phyloP scores from a whole-genome alignment of 2,113 vertebrate species.

The Marcusenius ussheri region DNA sequence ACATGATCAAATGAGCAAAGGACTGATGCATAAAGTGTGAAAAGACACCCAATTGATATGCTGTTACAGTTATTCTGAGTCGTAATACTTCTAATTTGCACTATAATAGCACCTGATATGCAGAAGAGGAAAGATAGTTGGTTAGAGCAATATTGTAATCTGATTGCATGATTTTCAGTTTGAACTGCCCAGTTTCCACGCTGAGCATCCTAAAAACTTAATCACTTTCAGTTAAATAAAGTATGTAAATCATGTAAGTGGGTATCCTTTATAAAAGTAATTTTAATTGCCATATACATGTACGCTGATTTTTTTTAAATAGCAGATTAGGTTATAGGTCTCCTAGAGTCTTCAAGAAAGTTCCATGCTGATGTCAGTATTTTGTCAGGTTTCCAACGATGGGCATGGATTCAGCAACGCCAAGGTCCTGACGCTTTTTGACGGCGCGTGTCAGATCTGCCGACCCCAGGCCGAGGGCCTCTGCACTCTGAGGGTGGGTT shows the following conservation, averaged over 20 bases:
- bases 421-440: slow-evolving; percentile 70
- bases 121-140: background rate
- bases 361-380: slow-evolving; percentile 16
- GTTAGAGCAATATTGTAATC: background rate
- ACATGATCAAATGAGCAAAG: background rate
- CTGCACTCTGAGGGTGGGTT: slow-evolving; percentile 68
- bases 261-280: background rate
- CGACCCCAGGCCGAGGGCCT: slow-evolving; percentile 49
- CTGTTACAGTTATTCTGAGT: background rate
- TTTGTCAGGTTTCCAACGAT: slow-evolving; percentile 79
- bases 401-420: slow-evolving; percentile 78
- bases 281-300: background rate
- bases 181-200: background rate
- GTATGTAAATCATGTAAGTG: background rate
- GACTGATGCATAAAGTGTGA: background rate
- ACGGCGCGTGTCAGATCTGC: slow-evolving; percentile 77
- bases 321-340: background rate
- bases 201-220: background rate
- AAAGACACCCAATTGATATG: background rate
- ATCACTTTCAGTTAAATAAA: background rate
- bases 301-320: background rate
- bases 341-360: background rate
- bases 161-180: background rate
- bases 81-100: background rate
- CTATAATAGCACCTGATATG: background rate